A percentile compares a stretch with the other conserved stretches of the same genome.
Conservation (phyloP, 2,113 vertebrate species). For the Odontesthes bonariensis region DNA sequence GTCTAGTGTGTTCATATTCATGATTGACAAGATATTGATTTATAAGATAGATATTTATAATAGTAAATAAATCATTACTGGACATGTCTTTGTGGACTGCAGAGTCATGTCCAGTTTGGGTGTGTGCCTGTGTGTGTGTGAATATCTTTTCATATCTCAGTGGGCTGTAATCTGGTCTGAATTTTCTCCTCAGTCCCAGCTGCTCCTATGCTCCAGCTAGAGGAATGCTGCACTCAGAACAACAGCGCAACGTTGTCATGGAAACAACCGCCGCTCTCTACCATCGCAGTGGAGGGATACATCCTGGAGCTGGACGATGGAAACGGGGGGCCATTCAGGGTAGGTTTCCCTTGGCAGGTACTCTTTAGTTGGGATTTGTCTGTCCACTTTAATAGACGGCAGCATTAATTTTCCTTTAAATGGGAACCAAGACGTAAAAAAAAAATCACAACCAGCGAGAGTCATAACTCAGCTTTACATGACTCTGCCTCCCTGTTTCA, state of each 20-base stretch:
- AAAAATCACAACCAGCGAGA: neutral
- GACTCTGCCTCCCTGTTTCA: slow-evolving; percentile 3
- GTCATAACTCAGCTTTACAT: slow-evolving; percentile 45
- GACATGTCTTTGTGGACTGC: neutral
- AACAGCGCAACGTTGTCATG: slow-evolving; percentile 98
- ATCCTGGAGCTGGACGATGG: slow-evolving; percentile 98
- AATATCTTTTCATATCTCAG: slow-evolving; percentile 26
- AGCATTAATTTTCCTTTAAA: slow-evolving; percentile 6
- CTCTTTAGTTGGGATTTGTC: slow-evolving; percentile 16
- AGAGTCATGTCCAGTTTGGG: neutral
- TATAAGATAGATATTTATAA: neutral
- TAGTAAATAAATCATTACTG: slow-evolving; percentile 19
- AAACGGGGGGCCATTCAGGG: slow-evolving; percentile 94
- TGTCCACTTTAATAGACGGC: neutral
- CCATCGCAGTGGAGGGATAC: slow-evolving; percentile 93
- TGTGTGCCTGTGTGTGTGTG: neutral
- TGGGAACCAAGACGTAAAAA: neutral
- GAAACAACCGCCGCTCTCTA: slow-evolving; percentile 97
- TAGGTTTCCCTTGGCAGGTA: slow-evolving; percentile 72
- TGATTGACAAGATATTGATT: neutral
- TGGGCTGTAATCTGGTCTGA: slow-evolving; percentile 50
- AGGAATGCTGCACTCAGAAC: slow-evolving; percentile 97
- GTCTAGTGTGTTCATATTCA: slow-evolving; percentile 7
- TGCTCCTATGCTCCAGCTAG: slow-evolving; percentile 95
- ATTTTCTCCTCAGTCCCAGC: slow-evolving; percentile 89